These are phyloP conservation scores for Meteorus cinctellus DNA, from an alignment of 2,888 invertebrate genomes.

Conservation along the genomic window DNA sequence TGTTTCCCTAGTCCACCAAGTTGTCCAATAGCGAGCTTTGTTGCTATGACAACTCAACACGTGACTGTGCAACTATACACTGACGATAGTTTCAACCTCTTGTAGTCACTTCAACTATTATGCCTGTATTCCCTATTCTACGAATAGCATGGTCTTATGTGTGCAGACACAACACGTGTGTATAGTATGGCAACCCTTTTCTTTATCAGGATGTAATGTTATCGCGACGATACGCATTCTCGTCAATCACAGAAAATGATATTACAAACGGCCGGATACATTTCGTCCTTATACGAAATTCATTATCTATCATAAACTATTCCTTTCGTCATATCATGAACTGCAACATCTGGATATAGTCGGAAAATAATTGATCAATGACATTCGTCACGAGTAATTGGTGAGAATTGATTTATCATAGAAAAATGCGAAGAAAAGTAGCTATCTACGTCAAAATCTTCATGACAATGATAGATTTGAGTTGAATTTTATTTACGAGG, in stretches of 20 bases:
- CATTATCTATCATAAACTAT: neutral
- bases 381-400: neutral
- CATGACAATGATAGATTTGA: neutral
- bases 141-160: neutral
- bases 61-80: neutral
- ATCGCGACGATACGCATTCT: neutral
- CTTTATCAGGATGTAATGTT: neutral
- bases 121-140: neutral
- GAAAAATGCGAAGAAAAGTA: neutral
- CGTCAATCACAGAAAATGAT: neutral
- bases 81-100: neutral
- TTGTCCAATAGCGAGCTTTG: conserved; percentile 57
- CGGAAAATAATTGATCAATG: neutral
- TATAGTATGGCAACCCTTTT: neutral
- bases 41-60: conserved; percentile 49
- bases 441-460: neutral
- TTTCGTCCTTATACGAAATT: neutral
- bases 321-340: neutral
- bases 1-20: conserved; percentile 59
- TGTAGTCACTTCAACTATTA: neutral
- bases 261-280: neutral
- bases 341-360: neutral
- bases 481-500: neutral
- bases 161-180: neutral
- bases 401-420: neutral